Conservation (phyloP, 1,140 invertebrate species). For the Planococcus citri region DNA sequence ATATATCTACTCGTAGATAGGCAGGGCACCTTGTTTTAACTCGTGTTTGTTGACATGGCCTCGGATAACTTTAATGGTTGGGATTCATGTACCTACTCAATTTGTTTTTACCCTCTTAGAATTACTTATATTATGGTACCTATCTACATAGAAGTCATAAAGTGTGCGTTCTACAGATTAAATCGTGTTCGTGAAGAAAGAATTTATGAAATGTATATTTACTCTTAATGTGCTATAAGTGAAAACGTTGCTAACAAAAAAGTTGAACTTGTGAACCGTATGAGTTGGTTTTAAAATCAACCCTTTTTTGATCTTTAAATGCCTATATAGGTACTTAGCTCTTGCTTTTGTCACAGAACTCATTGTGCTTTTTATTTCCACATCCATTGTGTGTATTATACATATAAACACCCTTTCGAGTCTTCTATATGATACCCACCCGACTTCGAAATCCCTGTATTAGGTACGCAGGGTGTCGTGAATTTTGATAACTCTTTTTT, state of each 20-base stretch:
- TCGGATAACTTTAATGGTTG: too few relatives aligned
- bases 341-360: background rate
- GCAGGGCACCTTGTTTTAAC: too few relatives aligned
- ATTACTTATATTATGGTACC: too few relatives aligned
- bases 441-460: background rate
- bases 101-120: too few relatives aligned
- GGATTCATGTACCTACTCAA: too few relatives aligned
- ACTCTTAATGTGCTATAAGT: too few relatives aligned
- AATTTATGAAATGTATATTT: background rate
- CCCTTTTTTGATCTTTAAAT: conserved; percentile 1
- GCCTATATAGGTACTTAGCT: background rate
- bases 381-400: background rate
- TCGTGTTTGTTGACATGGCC: too few relatives aligned
- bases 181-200: too few relatives aligned
- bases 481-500: too few relatives aligned
- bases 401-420: background rate
- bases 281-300: background rate
- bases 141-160: too few relatives aligned
- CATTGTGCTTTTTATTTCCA: conserved; percentile 3
- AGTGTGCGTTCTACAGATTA: too few relatives aligned
- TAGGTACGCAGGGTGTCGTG: background rate
- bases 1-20: too few relatives aligned
- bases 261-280: background rate
- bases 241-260: background rate
- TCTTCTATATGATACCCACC: background rate